Conservation (phyloP, 2,113 vertebrate species). For the Corythornis vintsioides region DNA sequence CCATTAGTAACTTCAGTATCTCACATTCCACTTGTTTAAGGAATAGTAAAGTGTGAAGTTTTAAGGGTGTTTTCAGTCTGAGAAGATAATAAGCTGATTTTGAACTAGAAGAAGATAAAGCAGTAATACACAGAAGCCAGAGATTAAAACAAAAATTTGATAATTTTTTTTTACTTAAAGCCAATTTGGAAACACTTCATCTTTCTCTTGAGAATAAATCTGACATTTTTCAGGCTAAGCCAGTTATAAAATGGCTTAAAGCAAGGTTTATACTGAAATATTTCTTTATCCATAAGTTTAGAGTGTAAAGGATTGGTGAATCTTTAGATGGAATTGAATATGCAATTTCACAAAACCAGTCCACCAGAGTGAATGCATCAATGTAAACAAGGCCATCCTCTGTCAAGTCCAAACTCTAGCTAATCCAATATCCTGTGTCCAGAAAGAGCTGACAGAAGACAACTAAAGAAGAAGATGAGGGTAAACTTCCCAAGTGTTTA, state of each 20-base stretch:
- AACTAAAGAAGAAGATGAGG: not conserved
- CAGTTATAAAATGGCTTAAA: not conserved
- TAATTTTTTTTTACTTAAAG: not conserved
- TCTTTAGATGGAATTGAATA: not conserved
- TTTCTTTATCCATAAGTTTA: not conserved
- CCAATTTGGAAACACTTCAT: not conserved
- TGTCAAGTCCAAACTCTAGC: not conserved
- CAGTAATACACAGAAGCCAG: not conserved
- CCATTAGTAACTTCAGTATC: not conserved
- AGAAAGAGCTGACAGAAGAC: not conserved
- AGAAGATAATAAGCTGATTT: not conserved
- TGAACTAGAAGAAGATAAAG: not conserved
- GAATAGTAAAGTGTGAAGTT: not conserved
- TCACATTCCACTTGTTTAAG: not conserved
- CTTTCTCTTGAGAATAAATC: not conserved
- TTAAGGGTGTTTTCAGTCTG: not conserved
- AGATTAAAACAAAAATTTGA: not conserved
- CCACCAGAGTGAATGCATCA: not conserved
- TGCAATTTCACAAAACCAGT: not conserved
- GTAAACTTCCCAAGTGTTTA: not conserved
- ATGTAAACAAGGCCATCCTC: not conserved
- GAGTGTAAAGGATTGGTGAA: no score
- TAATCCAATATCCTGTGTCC: not conserved
- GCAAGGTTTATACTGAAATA: not conserved
- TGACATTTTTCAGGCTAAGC: not conserved